Percentiles rank a stretch among this genome's conserved stretches.
These are phyloP conservation scores for Coelopa frigida DNA, from an alignment of 1,140 invertebrate genomes.

Conservation along the genomic window DNA sequence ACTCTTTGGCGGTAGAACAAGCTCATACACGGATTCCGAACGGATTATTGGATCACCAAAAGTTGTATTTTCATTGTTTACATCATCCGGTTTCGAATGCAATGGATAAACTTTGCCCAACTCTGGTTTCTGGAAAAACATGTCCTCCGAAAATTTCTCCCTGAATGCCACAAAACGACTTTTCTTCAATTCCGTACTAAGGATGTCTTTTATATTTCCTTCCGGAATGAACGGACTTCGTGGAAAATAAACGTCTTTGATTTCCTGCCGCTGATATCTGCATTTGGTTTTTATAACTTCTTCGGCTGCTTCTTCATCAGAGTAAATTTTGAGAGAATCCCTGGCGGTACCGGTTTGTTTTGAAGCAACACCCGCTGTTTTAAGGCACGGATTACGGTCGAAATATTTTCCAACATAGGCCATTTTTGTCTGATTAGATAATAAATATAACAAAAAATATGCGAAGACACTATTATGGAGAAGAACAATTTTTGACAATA, in stretches of 20 bases:
- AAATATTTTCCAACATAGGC: no score
- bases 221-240: conserved; percentile 4
- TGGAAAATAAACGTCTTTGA: no score
- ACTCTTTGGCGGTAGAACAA: conserved; percentile 24
- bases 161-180: conserved; percentile 29
- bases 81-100: conserved; percentile 23
- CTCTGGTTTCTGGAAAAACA: conserved; percentile 23
- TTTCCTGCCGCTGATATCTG: no score
- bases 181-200: conserved; percentile 23
- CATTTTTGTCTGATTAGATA: no score
- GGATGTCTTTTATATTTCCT: conserved; percentile 16
- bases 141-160: conserved; percentile 32
- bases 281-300: neutral
- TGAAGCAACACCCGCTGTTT: neutral
- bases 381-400: no score
- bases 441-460: no score
- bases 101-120: conserved; percentile 21
- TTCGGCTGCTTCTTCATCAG: neutral
- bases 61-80: conserved; percentile 23
- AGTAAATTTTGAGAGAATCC: no score
- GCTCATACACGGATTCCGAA: conserved; percentile 14
- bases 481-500: no score
- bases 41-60: conserved; percentile 18
- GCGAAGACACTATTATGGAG: no score
- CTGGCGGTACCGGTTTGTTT: conserved; percentile 5